phyloP scores from a whole-genome alignment of 2,113 vertebrate genomes.

The Ptychochromis oligacanthus region DNA sequence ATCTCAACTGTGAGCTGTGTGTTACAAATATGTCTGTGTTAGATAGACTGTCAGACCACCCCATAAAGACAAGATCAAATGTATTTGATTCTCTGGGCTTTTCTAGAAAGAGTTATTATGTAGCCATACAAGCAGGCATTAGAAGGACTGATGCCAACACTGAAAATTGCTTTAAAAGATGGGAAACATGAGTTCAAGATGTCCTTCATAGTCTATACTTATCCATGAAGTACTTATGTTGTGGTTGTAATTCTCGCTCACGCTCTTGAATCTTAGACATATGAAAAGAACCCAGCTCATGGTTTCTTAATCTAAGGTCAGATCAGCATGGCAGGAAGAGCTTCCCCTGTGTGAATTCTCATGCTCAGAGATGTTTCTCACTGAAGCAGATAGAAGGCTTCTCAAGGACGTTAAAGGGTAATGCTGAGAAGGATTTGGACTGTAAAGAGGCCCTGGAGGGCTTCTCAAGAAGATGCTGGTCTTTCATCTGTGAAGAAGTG shows the following conservation, averaged over 20 bases:
- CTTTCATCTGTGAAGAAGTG: slow-evolving; percentile 44
- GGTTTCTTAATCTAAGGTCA: slow-evolving; percentile 36
- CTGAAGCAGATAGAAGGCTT: slow-evolving; percentile 21
- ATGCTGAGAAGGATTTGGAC: slow-evolving; percentile 28
- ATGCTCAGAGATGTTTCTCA: slow-evolving; percentile 19
- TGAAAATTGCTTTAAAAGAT: not conserved
- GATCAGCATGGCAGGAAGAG: not conserved
- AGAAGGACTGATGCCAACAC: not conserved
- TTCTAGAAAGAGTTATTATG: not conserved
- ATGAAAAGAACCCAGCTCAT: not conserved
- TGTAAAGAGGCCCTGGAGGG: slow-evolving; percentile 35
- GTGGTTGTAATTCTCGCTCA: not conserved
- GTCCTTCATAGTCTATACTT: not conserved
- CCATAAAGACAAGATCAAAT: not conserved
- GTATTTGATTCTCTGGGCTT: not conserved
- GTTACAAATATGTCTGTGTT: not conserved
- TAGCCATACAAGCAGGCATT: not conserved
- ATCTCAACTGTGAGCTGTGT: not conserved
- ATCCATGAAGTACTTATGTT: not conserved
- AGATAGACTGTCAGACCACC: not conserved
- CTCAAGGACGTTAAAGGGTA: slow-evolving; percentile 38
- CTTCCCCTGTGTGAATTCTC: slow-evolving; percentile 1
- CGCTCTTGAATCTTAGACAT: not conserved
- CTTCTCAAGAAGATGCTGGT: slow-evolving; percentile 33
- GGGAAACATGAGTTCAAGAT: not conserved